Base-by-base conservation (phyloP, 1,140 invertebrate genomes). In the Proales similis region DNA sequence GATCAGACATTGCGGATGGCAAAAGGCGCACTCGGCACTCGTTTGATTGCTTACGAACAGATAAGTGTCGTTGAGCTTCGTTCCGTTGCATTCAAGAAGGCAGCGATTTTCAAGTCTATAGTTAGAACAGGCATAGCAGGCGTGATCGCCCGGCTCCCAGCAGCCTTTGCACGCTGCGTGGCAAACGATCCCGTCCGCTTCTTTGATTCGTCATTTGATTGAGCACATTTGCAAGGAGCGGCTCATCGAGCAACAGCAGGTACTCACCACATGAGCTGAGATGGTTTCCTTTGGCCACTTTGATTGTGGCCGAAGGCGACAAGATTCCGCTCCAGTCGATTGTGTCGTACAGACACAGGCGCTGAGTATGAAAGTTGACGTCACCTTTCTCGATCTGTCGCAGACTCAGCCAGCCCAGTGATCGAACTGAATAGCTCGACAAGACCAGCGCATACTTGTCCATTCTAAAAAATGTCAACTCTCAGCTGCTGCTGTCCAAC, bases 371-470 rank as follows among this genome's bases (percentile, higher is more conserved):
- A 11, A 57, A 14, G 19, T 11, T 2, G 11, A 57, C 38, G 11
- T 57, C 51, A 27, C 51, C 51, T 12, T 42, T 57, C 32, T 57
- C 51, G 11, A 57, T 57, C 9, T 24, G 32, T 43, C 1, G 39
- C 3, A 57, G 20, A 29, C 30, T 57, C 12, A 42, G 39, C 9
- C 39, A 29, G 45, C 17, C 32, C 32, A 57, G 45, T 17, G 38
- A 29, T 30, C 24, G 19, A 14, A 57, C 19, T 24, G 33, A 39
- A 19, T 42, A 29, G 17, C 51, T 29, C 20, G 36, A 19, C 30
- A 57, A 22, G 12, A 57, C 32, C 14, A 57, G 4, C 14, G 51
- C 26, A 42, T 57, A 57, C 30, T 57, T 57, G 19, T 17, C 9
- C 30, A 11, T 9, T 42, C 45, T 20, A n/a, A 29, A 51, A 51